phyloP scores from a whole-genome alignment of 37 sponge, comb jelly and placozoan species.

The Axinella damicornis region DNA sequence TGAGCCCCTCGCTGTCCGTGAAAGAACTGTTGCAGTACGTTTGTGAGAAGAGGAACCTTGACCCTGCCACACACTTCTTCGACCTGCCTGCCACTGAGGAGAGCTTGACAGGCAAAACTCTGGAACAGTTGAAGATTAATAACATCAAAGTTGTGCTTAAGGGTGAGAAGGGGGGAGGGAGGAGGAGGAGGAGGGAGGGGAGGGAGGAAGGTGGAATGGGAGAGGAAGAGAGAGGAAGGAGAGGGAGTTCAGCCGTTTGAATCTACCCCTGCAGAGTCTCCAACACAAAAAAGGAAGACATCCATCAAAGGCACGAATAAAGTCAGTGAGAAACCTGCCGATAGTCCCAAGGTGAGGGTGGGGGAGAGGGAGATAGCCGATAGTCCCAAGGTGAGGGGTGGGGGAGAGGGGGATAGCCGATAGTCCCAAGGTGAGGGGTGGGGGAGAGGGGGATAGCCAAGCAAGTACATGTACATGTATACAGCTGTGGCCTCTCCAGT shows the following conservation, averaged over 20 bases:
- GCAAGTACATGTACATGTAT: no score
- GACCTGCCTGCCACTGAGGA: conserved; percentile 41
- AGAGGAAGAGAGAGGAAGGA: no score
- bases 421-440: no score
- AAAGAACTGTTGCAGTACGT: conserved; percentile 39
- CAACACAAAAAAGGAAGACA: background rate
- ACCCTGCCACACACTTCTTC: conserved; percentile 7
- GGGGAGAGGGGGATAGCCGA: no score
- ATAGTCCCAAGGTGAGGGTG: background rate
- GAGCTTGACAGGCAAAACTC: conserved; percentile 30
- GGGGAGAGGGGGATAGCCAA: no score
- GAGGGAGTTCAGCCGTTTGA: no score
- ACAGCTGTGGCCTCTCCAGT: no score
- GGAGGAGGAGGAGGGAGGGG: no score
- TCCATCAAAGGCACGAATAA: background rate
- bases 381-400: no score
- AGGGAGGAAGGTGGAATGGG: no score
- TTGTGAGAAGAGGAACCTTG: conserved; percentile 66
- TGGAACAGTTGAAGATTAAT: conserved; percentile 38
- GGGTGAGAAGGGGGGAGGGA: background rate
- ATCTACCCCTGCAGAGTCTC: background rate
- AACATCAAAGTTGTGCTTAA: conserved; percentile 16
- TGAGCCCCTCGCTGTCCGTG: conserved; percentile 11
- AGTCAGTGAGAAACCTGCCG: background rate
- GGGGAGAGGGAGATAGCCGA: background rate